Evolutionary conservation across 2,888 invertebrate genomes (phyloP).

Genomic region (Argynnis bischoffii): DNA sequence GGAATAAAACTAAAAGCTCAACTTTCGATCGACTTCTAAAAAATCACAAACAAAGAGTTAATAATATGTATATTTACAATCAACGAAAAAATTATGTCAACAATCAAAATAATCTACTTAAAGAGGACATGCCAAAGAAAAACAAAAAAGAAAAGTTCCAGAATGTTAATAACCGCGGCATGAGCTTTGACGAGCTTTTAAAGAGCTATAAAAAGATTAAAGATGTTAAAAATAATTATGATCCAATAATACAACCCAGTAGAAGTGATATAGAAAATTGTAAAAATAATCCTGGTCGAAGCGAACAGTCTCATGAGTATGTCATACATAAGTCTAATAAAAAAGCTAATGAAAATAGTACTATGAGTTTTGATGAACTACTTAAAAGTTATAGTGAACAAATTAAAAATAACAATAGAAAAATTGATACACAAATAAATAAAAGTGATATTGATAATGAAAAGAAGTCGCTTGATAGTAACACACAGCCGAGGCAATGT

Average conservation of each 20-base stretch:
- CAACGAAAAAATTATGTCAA: neutral
- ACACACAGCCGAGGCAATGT: neutral
- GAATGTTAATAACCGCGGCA: conserved; percentile 4
- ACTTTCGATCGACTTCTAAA: neutral
- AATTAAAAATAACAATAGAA: neutral
- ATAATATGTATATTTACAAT: neutral
- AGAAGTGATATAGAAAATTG: conserved; percentile 18
- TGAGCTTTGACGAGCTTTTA: conserved; percentile 11
- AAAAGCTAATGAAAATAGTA: neutral
- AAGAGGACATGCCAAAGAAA: neutral
- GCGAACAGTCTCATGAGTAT: neutral
- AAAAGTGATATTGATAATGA: neutral
- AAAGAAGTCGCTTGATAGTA: neutral
- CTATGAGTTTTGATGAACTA: conserved; percentile 16
- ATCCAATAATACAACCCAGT: conserved; percentile 5
- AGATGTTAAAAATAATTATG: conserved; percentile 5
- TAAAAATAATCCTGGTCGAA: conserved; percentile 1
- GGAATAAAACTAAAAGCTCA: neutral
- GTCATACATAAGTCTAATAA: neutral
- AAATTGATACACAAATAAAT: neutral
- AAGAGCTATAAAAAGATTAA: neutral
- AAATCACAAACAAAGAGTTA: neutral
- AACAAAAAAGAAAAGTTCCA: conserved; percentile 5
- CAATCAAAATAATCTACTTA: neutral
- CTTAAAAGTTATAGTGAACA: conserved; percentile 15